Percentiles rank a stretch among this genome's conserved stretches.
Conservation (phyloP, 2,113 vertebrate species). For the Cyprinodon tularosa region DNA sequence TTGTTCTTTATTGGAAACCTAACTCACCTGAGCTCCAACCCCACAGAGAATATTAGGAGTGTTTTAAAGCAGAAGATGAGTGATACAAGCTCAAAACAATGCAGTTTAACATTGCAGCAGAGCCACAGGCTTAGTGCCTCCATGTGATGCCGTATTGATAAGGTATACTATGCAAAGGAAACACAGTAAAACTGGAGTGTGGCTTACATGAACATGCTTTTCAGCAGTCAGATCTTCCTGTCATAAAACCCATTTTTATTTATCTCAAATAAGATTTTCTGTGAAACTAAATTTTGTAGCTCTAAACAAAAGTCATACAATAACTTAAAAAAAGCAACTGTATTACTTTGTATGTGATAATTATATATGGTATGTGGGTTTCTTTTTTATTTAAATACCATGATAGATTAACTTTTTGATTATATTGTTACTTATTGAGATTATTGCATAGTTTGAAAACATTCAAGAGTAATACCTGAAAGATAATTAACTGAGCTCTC, state of each 20-base stretch:
- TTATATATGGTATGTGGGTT: not conserved
- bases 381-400: not conserved
- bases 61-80: too few species aligned
- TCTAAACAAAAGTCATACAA: not conserved
- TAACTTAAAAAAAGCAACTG: not conserved
- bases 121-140: too few species aligned
- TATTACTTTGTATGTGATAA: too few species aligned
- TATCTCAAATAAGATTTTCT: not conserved
- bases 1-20: too few species aligned
- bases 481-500: not conserved
- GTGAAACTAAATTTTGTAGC: not conserved
- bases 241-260: not conserved
- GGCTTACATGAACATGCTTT: not conserved
- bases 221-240: not conserved
- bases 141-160: not conserved
- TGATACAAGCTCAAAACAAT: too few species aligned
- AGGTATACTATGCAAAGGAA: not conserved
- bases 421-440: not conserved
- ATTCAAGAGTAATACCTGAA: not conserved
- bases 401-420: not conserved
- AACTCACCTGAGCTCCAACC: not conserved
- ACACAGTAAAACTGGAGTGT: too few species aligned
- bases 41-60: not conserved
- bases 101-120: too few species aligned
- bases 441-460: not conserved